These are phyloP conservation scores for Xestia c-nigrum DNA, from an alignment of 2,888 invertebrate species.

Conservation along the genomic window DNA sequence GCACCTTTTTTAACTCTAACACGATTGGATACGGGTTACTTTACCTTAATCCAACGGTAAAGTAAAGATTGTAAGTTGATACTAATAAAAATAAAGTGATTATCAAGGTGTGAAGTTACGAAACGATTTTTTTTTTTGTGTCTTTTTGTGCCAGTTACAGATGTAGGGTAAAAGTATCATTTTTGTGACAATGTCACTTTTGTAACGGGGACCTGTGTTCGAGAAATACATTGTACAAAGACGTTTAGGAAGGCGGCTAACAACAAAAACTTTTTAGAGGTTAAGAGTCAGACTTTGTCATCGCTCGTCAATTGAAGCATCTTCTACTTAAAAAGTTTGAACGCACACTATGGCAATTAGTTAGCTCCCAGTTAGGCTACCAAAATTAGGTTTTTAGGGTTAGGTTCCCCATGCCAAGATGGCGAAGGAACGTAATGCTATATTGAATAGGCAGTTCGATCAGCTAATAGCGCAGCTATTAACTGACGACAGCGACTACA, in stretches of 20 bases:
- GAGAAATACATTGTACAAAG: slow-evolving; percentile 2
- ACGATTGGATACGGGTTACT: neutral
- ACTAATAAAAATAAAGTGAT: slow-evolving; percentile 62
- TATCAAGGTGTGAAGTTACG: slow-evolving; percentile 64
- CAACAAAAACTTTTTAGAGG: neutral
- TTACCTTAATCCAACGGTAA: neutral
- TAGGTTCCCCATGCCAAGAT: no score
- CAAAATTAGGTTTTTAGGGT: no score
- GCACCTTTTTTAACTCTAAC: neutral
- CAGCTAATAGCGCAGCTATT: no score
- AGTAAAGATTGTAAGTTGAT: slow-evolving; percentile 32
- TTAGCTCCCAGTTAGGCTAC: no score
- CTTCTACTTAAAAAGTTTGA: neutral
- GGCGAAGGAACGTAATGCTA: no score
- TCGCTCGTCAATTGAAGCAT: neutral
- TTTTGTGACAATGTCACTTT: slow-evolving; percentile 11
- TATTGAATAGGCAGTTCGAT: no score
- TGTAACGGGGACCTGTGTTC: neutral
- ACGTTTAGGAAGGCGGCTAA: neutral
- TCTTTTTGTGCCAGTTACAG: slow-evolving; percentile 42
- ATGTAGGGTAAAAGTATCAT: slow-evolving; percentile 42
- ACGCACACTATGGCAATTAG: neutral
- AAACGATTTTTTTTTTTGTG: slow-evolving; percentile 38
- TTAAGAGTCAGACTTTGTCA: neutral
- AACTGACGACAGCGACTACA: no score